Conservation (phyloP, 2,113 vertebrate species). For the Thamnophis sirtalis region DNA sequence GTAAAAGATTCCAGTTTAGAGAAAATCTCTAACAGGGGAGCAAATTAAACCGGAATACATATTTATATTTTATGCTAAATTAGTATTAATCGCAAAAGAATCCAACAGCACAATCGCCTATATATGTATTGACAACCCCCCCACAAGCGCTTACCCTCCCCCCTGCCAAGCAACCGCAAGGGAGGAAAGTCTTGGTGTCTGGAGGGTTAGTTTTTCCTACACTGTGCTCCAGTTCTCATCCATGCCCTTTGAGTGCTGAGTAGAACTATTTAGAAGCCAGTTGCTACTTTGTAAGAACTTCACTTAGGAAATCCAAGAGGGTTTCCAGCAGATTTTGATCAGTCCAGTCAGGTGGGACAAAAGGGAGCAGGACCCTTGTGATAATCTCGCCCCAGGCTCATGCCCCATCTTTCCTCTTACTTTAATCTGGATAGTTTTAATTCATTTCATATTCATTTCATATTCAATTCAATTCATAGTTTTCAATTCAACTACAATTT, state of each 20-base stretch:
- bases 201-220: neutral
- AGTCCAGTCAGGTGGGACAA: neutral
- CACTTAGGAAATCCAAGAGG: neutral
- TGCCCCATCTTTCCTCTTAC: neutral
- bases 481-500: conserved; percentile 10
- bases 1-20: conserved; percentile 12
- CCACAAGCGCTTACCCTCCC: neutral
- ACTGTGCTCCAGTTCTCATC: neutral
- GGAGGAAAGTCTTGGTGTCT: neutral
- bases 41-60: neutral
- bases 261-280: neutral
- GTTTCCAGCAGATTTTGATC: neutral
- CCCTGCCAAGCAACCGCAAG: neutral
- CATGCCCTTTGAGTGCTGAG: neutral
- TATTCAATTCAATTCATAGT: too few species aligned
- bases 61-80: conserved; percentile 3
- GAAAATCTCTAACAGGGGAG: neutral
- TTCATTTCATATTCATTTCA: neutral
- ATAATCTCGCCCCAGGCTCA: conserved; percentile 26
- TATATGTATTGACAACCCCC: neutral
- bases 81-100: neutral
- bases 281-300: neutral
- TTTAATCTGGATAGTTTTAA: neutral
- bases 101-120: neutral
- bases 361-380: neutral